Base-by-base conservation (phyloP, 2,888 invertebrate species). In the Epistrophe eligans region DNA sequence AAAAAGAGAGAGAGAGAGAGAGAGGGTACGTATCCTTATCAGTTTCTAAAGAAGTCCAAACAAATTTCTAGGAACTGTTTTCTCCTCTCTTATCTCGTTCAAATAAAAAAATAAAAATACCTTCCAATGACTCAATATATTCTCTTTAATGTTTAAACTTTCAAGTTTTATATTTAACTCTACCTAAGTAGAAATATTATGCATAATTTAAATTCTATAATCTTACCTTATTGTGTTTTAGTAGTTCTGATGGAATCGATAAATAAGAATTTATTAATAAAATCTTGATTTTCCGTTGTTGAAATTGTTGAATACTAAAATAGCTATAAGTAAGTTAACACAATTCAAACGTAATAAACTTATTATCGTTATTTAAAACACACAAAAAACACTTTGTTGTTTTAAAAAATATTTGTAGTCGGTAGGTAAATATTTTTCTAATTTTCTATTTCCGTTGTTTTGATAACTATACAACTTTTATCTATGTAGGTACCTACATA, bases 371-470 rank as follows among this genome's bases (percentile, higher is more conserved):
- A 66, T 66, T 50, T 38, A 38, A 19, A 19, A 40, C 15, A 55
- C 24, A 43, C 11, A 62, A 60, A 58, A 55, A 32, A 57, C 52
- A 70, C 70, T 70, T 70, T 55, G 40, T 40, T 70, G 38, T 52
- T 67, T 15, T 2, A 66, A 67, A 35, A 19, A 50, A 24, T 52
- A 19, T 52, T 52, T 38, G 5, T 24, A 52, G 24, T 62, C 24
- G 10, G 7, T 62, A 43, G 19, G 67, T 52, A 70, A 70, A 70
- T 70, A 70, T 70, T 52, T 40, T 52, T 67, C 67, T 67, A 66
- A 66, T 48, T 52, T 70, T 40, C 40, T 28, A 55, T 70, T 70
- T 55, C 52, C 70, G 52, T 70, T 55, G 55, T 70, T 70, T 55
- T 67, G 24, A 67, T 66, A 62, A 7, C 35, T 35, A 24, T 32